Conservation (phyloP, 2,888 invertebrate species). For the Conchocele bisecta region DNA sequence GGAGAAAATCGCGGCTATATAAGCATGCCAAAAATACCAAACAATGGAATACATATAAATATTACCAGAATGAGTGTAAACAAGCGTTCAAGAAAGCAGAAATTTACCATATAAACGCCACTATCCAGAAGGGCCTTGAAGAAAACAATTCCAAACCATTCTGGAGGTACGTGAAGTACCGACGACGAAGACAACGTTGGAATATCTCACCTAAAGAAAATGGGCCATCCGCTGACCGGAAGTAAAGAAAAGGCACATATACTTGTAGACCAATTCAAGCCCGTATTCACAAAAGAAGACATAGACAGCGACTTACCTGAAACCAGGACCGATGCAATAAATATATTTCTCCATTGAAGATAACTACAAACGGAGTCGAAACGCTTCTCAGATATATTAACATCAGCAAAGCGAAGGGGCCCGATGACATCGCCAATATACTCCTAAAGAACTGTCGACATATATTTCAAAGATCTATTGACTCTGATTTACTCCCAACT, state of each 20-base stretch:
- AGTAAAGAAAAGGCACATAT: slow-evolving; percentile 44
- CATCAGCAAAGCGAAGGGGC: neutral
- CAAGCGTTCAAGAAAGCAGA: slow-evolving; percentile 30
- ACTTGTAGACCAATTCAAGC: slow-evolving; percentile 42
- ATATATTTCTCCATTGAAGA: neutral
- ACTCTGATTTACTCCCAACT: neutral
- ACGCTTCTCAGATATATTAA: neutral
- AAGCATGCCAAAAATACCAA: slow-evolving; percentile 32
- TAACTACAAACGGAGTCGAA: neutral
- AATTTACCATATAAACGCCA: slow-evolving; percentile 18
- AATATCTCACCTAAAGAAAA: slow-evolving; percentile 36
- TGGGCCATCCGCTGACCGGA: slow-evolving; percentile 32
- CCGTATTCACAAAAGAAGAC: slow-evolving; percentile 34
- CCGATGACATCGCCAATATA: neutral
- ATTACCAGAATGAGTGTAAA: slow-evolving; percentile 40
- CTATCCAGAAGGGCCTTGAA: slow-evolving; percentile 32
- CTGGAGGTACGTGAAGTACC: slow-evolving; percentile 49
- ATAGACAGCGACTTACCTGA: neutral
- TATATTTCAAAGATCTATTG: neutral
- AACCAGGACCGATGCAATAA: neutral
- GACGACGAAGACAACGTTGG: slow-evolving; percentile 41
- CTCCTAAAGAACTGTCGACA: neutral
- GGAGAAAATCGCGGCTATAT: slow-evolving; percentile 22
- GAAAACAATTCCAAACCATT: slow-evolving; percentile 52
- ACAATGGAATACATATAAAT: slow-evolving; percentile 14